phyloP scores from a whole-genome alignment of 2,113 vertebrate genomes.

The Eulacestoma nigropectus region DNA sequence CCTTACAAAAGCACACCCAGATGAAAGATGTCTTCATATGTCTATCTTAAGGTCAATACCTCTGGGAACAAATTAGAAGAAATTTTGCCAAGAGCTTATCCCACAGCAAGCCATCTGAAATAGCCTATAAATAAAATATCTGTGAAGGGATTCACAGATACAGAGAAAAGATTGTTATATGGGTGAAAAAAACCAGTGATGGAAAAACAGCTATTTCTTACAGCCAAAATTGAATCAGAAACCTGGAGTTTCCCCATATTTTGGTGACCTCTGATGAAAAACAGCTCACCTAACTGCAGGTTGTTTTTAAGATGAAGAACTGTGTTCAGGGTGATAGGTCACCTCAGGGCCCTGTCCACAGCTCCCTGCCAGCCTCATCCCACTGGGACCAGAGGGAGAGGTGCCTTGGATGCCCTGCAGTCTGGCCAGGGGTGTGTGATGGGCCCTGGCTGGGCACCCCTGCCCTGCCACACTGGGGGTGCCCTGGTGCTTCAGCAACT shows the following conservation, averaged over 20 bases:
- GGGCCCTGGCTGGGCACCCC: background rate
- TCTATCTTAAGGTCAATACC: conserved; percentile 23
- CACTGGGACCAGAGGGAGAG: background rate
- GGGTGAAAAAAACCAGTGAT: conserved; percentile 51
- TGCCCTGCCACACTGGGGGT: background rate
- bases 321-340: conserved; percentile 12
- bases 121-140: conserved; percentile 69
- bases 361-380: background rate
- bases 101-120: conserved; percentile 66
- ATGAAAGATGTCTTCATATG: conserved; percentile 10
- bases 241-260: conserved; percentile 40
- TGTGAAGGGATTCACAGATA: conserved; percentile 54
- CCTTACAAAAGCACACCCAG: conserved; percentile 37
- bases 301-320: background rate
- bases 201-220: conserved; percentile 59
- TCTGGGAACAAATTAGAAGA: conserved; percentile 31
- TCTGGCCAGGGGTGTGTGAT: background rate
- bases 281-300: background rate
- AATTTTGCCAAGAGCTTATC: conserved; percentile 58
- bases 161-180: conserved; percentile 43
- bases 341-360: background rate
- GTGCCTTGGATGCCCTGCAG: background rate
- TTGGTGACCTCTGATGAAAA: conserved; percentile 55
- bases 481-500: conserved; percentile 10
- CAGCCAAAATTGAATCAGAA: conserved; percentile 55